A percentile compares a stretch with the other conserved stretches of the same genome.
Evolutionary conservation across 2,888 invertebrate species (phyloP).

Genomic region (Camptogramma bilineatum): DNA sequence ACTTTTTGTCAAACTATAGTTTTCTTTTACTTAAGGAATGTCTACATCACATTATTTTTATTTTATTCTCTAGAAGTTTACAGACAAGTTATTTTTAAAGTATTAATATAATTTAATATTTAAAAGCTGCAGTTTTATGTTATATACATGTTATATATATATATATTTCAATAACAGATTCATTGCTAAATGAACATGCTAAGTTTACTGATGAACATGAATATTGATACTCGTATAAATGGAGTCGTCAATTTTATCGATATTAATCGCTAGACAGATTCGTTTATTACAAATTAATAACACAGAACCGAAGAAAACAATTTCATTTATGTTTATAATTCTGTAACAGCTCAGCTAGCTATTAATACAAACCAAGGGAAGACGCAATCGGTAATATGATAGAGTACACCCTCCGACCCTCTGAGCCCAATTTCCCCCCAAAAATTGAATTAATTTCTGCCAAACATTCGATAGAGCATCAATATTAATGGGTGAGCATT

Average conservation of each 20-base stretch:
- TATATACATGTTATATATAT: no score
- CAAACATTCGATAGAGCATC: slow-evolving; percentile 71
- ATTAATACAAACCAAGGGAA: slow-evolving; percentile 72
- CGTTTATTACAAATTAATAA: slow-evolving; percentile 32
- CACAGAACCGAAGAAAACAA: slow-evolving; percentile 45
- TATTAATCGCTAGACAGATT: neutral
- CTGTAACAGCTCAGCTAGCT: slow-evolving; percentile 62
- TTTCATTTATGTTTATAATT: slow-evolving; percentile 65
- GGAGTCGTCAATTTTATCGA: no score
- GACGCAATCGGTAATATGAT: slow-evolving; percentile 79
- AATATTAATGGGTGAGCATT: slow-evolving; percentile 67
- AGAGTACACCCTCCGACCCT: slow-evolving; percentile 62
- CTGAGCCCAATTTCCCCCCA: slow-evolving; percentile 64
- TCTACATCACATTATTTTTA: neutral
- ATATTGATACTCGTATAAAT: no score
- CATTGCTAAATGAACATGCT: no score
- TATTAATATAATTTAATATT: no score
- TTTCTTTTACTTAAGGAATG: neutral
- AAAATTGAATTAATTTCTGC: slow-evolving; percentile 78
- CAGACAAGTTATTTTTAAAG: neutral
- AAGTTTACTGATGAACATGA: no score
- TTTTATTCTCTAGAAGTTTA: neutral
- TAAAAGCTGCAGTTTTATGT: no score
- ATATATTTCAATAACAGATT: no score
- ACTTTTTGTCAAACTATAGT: slow-evolving; percentile 5